Percentiles rank a stretch among this genome's conserved stretches.
These are phyloP conservation scores for Phoenicopterus ruber DNA, from an alignment of 2,113 vertebrate genomes.

Conservation along the genomic window DNA sequence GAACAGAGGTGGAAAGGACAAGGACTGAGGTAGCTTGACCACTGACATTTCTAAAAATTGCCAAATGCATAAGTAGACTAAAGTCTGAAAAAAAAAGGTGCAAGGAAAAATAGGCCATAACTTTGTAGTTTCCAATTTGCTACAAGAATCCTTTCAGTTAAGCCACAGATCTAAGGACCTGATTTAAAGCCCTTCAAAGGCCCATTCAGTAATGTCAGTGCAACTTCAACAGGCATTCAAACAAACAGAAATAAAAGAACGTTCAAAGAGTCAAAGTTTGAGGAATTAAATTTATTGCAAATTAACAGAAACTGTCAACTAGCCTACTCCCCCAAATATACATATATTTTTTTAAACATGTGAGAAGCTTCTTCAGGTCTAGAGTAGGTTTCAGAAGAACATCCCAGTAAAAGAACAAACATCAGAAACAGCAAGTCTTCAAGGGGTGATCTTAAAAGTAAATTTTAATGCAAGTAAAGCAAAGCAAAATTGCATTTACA, in stretches of 20 bases:
- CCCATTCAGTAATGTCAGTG: neutral
- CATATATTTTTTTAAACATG: neutral
- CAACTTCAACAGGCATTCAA: neutral
- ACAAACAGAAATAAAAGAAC: neutral
- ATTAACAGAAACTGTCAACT: neutral
- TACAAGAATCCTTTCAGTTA: neutral
- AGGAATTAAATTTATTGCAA: neutral
- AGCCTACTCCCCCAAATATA: neutral
- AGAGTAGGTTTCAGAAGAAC: neutral
- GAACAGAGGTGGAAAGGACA: neutral
- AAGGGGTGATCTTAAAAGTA: neutral
- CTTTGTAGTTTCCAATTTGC: neutral
- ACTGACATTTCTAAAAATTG: neutral
- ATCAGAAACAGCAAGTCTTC: neutral
- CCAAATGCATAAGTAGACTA: neutral
- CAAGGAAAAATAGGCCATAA: neutral
- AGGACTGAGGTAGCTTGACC: neutral
- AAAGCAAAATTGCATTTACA: neutral
- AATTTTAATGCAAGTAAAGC: neutral
- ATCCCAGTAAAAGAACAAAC: neutral
- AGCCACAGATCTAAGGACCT: neutral
- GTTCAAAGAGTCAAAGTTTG: neutral
- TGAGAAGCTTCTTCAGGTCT: neutral
- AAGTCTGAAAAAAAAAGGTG: neutral
- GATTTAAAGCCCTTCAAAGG: neutral